phyloP scores from a whole-genome alignment of 64 coral and sea anemone species.

The Hydrozoanthus tunicans region DNA sequence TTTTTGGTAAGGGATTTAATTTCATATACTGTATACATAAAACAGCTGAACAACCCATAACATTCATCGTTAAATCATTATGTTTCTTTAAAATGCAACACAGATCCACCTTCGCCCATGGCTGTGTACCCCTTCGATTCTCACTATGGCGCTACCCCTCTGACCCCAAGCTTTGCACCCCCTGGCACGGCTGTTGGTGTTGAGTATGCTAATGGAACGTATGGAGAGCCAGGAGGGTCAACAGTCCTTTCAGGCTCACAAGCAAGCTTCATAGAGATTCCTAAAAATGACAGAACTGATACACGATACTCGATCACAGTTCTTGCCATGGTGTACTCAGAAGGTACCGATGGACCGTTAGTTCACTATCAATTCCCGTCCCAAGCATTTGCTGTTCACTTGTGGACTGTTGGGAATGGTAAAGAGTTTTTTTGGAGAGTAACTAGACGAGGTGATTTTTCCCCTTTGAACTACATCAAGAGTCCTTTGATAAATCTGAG shows the following conservation, averaged over 20 bases:
- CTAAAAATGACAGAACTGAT: slow-evolving; percentile 30
- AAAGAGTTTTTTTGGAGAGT: neutral
- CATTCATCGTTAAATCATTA: neutral
- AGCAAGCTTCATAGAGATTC: slow-evolving; percentile 56
- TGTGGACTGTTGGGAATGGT: neutral
- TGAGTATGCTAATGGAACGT: neutral
- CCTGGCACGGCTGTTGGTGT: neutral
- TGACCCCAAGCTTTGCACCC: slow-evolving; percentile 2
- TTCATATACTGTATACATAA: too few species aligned
- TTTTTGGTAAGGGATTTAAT: too few species aligned
- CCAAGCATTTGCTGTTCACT: neutral
- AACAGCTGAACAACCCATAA: too few species aligned
- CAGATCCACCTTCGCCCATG: neutral
- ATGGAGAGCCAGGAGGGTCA: slow-evolving; percentile 23
- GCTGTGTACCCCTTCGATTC: slow-evolving; percentile 25
- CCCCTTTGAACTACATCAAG: neutral
- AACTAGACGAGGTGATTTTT: neutral
- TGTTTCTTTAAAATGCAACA: neutral
- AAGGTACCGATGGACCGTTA: slow-evolving; percentile 9
- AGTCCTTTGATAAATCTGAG: neutral
- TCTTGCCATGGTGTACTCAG: slow-evolving; percentile 44
- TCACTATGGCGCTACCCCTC: neutral
- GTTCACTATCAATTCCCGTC: neutral
- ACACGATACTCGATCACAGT: slow-evolving; percentile 51
- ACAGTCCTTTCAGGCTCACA: slow-evolving; percentile 11